Evolutionary conservation across 1,140 invertebrate genomes (phyloP).

Genomic region (Pararge aegeria): DNA sequence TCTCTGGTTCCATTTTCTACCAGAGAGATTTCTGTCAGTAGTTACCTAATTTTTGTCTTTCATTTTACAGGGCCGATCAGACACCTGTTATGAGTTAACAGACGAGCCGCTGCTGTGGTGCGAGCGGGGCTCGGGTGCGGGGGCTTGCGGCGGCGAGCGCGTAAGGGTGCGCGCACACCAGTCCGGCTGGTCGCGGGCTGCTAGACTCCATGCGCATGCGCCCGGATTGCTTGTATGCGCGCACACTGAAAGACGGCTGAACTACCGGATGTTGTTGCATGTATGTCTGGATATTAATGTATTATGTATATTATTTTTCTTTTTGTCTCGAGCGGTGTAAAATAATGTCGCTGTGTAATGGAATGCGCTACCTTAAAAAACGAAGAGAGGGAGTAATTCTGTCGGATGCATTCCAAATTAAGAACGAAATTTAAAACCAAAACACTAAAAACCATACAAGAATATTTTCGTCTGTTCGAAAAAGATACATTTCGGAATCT

Average conservation of each 20-base stretch:
- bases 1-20: too few species aligned
- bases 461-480: too few species aligned
- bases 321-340: too few species aligned
- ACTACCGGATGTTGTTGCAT: conserved; percentile 57
- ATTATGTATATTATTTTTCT: conserved; percentile 32
- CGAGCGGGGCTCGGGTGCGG: conserved; percentile 45
- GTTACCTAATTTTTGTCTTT: too few species aligned
- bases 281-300: conserved; percentile 32
- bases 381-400: too few species aligned
- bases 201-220: conserved; percentile 44
- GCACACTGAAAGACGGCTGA: conserved; percentile 48
- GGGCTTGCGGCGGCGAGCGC: conserved; percentile 43
- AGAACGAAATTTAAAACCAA: too few species aligned
- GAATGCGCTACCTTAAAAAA: too few species aligned
- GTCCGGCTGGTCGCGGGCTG: conserved; percentile 58
- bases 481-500: too few species aligned
- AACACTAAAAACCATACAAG: too few species aligned
- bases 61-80: conserved; percentile 45
- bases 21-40: too few species aligned
- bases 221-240: conserved; percentile 61
- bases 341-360: too few species aligned
- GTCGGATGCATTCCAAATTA: too few species aligned
- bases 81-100: conserved; percentile 47
- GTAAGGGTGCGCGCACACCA: conserved; percentile 60
- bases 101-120: conserved; percentile 59